phyloP scores from a whole-genome alignment of 2,113 vertebrate species.

The Neogobius melanostomus region DNA sequence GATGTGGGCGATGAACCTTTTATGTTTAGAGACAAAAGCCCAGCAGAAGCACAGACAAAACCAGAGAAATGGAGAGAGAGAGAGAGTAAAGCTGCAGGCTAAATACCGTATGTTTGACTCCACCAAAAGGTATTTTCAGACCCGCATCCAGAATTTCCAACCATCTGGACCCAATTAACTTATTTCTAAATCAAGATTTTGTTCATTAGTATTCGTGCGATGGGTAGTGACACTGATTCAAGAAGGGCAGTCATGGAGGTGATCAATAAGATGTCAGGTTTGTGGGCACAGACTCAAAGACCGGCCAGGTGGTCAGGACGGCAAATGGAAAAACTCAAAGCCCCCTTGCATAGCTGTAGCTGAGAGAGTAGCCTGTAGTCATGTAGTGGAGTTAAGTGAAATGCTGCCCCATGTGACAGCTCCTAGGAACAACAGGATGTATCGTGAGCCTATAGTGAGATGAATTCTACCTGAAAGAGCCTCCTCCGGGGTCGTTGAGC shows the following conservation, averaged over 20 bases:
- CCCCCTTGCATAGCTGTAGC: constrained; percentile 45
- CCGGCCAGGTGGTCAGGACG: constrained; percentile 53
- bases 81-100: constrained; percentile 49
- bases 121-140: constrained; percentile 70
- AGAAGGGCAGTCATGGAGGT: constrained; percentile 49
- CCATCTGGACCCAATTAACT: constrained; percentile 74
- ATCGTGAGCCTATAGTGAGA: not conserved
- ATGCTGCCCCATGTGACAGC: constrained; percentile 88
- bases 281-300: constrained; percentile 36
- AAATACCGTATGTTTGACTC: constrained; percentile 68
- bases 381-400: constrained; percentile 73
- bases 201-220: constrained; percentile 61
- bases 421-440: constrained; percentile 25
- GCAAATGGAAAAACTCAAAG: constrained; percentile 53
- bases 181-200: constrained; percentile 68
- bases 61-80: constrained; percentile 30
- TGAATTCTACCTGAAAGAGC: constrained; percentile 82
- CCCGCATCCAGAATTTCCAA: constrained; percentile 62
- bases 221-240: constrained; percentile 63
- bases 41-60: constrained; percentile 58
- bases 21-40: constrained; percentile 70
- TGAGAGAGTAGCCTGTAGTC: constrained; percentile 70
- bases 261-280: constrained; percentile 55
- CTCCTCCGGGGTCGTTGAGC: constrained; percentile 84
- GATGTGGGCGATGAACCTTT: constrained; percentile 70